phyloP scores from a whole-genome alignment of 2,113 vertebrate genomes.

The Pygoscelis antarcticus region DNA sequence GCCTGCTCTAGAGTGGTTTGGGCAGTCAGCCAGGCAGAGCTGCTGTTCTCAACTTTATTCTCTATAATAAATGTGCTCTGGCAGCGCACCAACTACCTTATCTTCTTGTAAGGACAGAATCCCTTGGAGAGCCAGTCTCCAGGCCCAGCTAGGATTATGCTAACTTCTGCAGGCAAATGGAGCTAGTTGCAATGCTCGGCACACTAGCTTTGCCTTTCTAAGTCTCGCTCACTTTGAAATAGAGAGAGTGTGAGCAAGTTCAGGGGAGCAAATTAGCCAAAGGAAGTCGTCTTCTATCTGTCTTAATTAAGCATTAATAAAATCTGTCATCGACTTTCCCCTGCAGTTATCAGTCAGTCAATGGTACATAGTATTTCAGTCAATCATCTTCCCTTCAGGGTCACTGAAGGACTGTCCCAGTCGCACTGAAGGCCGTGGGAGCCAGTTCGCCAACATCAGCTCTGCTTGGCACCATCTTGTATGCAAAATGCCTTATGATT shows the following conservation, averaged over 20 bases:
- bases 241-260: neutral
- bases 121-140: neutral
- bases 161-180: neutral
- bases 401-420: neutral
- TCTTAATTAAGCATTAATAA: constrained; percentile 40
- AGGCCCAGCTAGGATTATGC: neutral
- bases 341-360: neutral
- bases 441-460: neutral
- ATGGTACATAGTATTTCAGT: neutral
- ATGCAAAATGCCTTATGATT: neutral
- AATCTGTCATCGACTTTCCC: neutral
- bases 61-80: neutral
- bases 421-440: neutral
- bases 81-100: neutral
- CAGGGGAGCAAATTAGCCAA: neutral
- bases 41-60: neutral
- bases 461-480: neutral
- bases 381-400: neutral
- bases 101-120: neutral
- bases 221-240: neutral
- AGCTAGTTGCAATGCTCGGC: neutral
- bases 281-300: neutral
- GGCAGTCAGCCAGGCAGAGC: neutral
- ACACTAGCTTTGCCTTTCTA: neutral
- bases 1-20: neutral